Base-by-base conservation (phyloP, 2,797 vertebrate genomes). In the Chrosomus eos region DNA sequence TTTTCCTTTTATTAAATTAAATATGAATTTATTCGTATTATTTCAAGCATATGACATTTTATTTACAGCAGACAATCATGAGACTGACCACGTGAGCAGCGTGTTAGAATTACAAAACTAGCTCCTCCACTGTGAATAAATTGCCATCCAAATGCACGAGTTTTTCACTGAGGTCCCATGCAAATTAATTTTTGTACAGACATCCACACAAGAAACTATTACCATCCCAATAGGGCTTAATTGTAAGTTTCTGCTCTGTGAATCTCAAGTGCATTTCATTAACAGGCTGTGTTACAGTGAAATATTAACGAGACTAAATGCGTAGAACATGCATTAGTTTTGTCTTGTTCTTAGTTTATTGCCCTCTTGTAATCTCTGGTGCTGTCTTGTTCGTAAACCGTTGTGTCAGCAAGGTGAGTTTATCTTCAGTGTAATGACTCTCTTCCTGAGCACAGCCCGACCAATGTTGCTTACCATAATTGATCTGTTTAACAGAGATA, bases 281-380 rank as follows among this genome's bases (percentile, higher is more conserved):
- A 26, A 58, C 64, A 77, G 43, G 62, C 58, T 53, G 21, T 68
- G 9, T 28, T 62, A 28, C 13, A 62, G 60, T 28, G 38, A 88
- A 85, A 87, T 80, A 85, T 83, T 89, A 81, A 71, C 43, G 51
- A 64, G 73, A 60, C 48, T 73, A 78, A 83, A 83, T 75, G 76
- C 45, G 51, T 73, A 60, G 40, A 70, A 83, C 73, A 48, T 51
- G 45, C 43, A 58, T 43, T 80, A 72, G 48, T 51, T 89, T 31
- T 66, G n/a, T 79, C 23, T 85, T 38, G 77, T 67, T 83, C 55
- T 78, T 36, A 43, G 45, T 81, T 9, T 71, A 33, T 58, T n/a
- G 77, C 13, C 21, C 14, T 80, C 28, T 82, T 36, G 40, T 23
- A 66, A 45, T 55, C 33, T 84, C 31, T 83, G 28, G 10, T 21